phyloP scores from a whole-genome alignment of 1,140 invertebrate species.

The Lepidurus couesii region DNA sequence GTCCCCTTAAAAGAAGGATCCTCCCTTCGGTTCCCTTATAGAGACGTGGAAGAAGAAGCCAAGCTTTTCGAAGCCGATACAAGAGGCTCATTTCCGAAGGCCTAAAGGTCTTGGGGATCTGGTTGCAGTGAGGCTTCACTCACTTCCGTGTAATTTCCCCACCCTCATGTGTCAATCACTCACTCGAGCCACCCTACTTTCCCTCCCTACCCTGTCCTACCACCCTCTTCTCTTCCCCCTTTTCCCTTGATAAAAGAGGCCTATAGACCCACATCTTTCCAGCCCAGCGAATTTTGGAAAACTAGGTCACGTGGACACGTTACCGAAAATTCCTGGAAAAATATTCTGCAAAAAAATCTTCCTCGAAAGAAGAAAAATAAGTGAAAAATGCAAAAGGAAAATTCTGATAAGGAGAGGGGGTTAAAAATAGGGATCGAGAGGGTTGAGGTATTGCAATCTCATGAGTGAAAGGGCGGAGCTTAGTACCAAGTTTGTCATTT shows the following conservation, averaged over 20 bases:
- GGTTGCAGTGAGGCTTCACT: constrained; percentile 18
- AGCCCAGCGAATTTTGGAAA: too few relatives aligned
- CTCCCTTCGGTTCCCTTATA: not conserved
- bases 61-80: not conserved
- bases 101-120: not conserved
- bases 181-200: not conserved
- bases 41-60: not conserved
- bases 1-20: not conserved
- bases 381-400: not conserved
- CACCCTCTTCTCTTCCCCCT: not conserved
- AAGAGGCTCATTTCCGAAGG: constrained; percentile 17
- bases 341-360: too few relatives aligned
- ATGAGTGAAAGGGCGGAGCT: not conserved
- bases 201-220: not conserved
- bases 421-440: not conserved
- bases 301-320: too few relatives aligned
- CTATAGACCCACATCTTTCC: not conserved
- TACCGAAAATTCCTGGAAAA: too few relatives aligned
- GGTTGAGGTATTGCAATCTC: not conserved
- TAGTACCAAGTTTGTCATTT: not conserved
- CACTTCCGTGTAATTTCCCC: not conserved
- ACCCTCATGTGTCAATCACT: constrained; percentile 18
- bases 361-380: not conserved
- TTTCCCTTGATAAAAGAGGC: not conserved
- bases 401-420: too few relatives aligned